Evolutionary conservation across 2,113 vertebrate species (phyloP), one percentile per base, ranked within the genome.

Genomic region (Lichenostomus cassidix): DNA sequence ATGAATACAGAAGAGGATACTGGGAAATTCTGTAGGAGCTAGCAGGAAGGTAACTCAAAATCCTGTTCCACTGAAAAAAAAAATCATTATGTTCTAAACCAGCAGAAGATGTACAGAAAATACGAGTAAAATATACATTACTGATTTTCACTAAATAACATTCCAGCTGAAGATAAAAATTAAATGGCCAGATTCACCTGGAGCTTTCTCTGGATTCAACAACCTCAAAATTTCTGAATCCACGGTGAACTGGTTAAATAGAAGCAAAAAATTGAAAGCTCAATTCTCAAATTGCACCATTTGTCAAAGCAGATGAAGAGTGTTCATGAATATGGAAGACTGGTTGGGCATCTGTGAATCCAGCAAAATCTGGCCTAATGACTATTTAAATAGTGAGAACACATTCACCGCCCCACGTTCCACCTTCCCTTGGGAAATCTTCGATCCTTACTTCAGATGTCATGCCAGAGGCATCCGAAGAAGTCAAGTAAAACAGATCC

Each of bases 321-420:
- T 8, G 39, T 83, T 94, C 85, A 96, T 86, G 90, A 96, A 93
- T 96, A 96, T 88, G 94, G 88, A 96, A 95, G 85, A 83, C 63
- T 95, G 75, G 33, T 81, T 85, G 82, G 91, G 85, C 90, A 90
- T 90, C 92, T 94, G 93, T 86, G 92, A 95, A 94, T 49, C 52
- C 82, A 83, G 94, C 42, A 95, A 78, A 95, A 94, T 90, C 75
- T 94, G 87, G 85, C 79, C 94, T 94, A 95, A 96, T 95, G 94
- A 96, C 83, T 95, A 88, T 96, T 96, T 96, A 93, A 96, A 83
- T 83, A 90, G 79, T 18, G 42, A 78, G 55, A 91, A 86, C 47
- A 77, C 42, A 94, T 83, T 80, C 60, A 83, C 50, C 90, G 39
- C 39, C 47, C 71, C 64, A 74, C 2, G 0, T 52, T 85, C 37